Conservation (phyloP, 2,797 vertebrate genomes). For the Esox lucius region DNA sequence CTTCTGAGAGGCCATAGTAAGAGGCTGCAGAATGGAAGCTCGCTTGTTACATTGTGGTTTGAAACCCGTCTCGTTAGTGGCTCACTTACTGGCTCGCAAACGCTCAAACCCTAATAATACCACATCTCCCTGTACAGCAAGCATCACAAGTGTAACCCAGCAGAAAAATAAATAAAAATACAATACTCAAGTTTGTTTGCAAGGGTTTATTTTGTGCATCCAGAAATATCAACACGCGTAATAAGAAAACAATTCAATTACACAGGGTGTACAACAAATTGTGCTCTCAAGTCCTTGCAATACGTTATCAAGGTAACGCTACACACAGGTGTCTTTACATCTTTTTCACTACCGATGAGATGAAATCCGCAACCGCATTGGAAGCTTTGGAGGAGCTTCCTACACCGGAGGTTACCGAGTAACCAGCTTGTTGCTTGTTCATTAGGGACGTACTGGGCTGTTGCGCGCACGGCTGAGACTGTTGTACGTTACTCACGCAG, state of each 20-base stretch:
- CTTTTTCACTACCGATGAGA: not conserved
- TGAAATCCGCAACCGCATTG: not conserved
- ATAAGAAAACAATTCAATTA: not conserved
- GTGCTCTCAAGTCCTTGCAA: not conserved
- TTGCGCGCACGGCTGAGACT: no score
- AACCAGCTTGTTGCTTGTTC: no score
- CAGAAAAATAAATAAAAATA: no score
- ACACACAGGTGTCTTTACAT: not conserved
- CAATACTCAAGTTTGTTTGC: no score
- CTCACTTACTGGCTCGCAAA: not conserved
- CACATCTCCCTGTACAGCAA: not conserved
- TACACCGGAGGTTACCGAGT: no score
- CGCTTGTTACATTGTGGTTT: not conserved
- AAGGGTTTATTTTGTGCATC: no score
- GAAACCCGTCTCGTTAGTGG: not conserved
- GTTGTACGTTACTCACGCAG: no score
- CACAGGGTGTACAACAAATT: not conserved
- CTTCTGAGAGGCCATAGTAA: not conserved
- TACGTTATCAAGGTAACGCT: no score
- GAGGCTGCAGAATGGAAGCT: not conserved
- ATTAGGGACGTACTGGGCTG: no score
- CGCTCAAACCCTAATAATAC: not conserved
- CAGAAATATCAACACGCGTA: no score
- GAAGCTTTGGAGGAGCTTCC: not conserved
- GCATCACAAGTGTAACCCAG: not conserved